Evolutionary conservation across 1,140 invertebrate genomes (phyloP), one percentile per base, ranked within the genome.

Genomic region (Lordiphosa mommai): DNA sequence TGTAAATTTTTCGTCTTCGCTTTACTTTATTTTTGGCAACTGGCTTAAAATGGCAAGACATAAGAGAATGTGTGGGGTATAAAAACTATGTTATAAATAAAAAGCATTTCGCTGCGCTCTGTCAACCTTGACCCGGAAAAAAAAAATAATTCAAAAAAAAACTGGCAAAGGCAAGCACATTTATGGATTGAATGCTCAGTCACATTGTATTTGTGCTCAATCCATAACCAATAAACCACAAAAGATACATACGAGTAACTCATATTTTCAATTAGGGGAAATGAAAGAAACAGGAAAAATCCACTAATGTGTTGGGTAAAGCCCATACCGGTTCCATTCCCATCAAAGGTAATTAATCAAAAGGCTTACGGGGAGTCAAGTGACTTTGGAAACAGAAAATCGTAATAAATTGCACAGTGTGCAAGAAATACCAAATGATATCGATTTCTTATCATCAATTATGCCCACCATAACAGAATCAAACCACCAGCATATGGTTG

Each of bases 61-160:
- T 29, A 43, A 27, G 20, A n/a, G n/a, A n/a, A n/a, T n/a, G n/a
- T 1, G 8, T 1, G 14, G n/a, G 40, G 40, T 6, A 3, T 27
- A 6, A 43, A 13, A 29, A 43, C 44, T 66, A 46, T 61, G 64
- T 79, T 72, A 77, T 56, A 80, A 70, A 80, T 70, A 73, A 80
- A 64, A 67, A 70, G 58, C 59, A 74, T 41, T 72, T 68, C 72
- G 58, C 64, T 68, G 61, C 65, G 65, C 56, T 79, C 65, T 72
- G 77, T 84, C 76, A 80, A 80, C 76, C 76, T 80, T 80, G 76
- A 80, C 76, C 76, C 67, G 57, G 58, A 51, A 52, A 56, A 60
- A 69, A 70, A 57, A 17, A 36, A 46, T 44, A 27, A 40, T 12
- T 16, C 14, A 67, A 30, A 53, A 50, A 52, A 49, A 34, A 34